Conservation (phyloP, 2,888 invertebrate species). For the Blastobasis lacticolella region DNA sequence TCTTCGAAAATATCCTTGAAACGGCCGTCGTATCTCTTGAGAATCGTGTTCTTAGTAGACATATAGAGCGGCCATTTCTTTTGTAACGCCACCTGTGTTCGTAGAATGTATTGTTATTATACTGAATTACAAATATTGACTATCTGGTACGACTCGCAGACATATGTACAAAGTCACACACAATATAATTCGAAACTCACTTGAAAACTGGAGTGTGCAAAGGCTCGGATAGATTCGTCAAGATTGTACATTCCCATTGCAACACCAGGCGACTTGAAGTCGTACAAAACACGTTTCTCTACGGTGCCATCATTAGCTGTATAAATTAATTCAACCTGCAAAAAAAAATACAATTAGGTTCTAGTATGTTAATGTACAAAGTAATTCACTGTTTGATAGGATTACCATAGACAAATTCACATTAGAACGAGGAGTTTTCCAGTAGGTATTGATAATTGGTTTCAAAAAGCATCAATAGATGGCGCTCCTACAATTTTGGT, state of each 20-base stretch:
- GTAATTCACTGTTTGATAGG: no score
- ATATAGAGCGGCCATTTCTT: conserved; percentile 93
- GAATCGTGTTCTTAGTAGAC: conserved; percentile 93
- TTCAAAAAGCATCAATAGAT: no score
- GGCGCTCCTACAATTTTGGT: no score
- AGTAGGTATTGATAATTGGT: no score
- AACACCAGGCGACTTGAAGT: conserved; percentile 84
- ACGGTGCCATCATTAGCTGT: conserved; percentile 77
- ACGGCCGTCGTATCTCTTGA: conserved; percentile 90
- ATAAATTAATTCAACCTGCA: conserved; percentile 81
- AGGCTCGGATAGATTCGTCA: conserved; percentile 87
- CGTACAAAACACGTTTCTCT: conserved; percentile 76
- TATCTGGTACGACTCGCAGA: not conserved
- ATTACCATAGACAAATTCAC: no score
- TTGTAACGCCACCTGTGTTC: conserved; percentile 78
- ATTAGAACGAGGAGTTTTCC: no score
- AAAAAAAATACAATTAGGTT: conserved; percentile 1
- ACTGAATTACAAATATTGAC: no score
- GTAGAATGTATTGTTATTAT: conserved; percentile 4
- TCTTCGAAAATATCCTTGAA: conserved; percentile 96
- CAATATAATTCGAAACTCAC: conserved; percentile 27
- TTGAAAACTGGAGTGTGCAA: conserved; percentile 92
- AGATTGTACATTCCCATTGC: conserved; percentile 94
- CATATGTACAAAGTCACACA: no score
- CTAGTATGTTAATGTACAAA: no score